Evolutionary conservation across 2,888 invertebrate genomes (phyloP), one percentile per base, ranked within the genome.

Genomic region (Alcis repandata): DNA sequence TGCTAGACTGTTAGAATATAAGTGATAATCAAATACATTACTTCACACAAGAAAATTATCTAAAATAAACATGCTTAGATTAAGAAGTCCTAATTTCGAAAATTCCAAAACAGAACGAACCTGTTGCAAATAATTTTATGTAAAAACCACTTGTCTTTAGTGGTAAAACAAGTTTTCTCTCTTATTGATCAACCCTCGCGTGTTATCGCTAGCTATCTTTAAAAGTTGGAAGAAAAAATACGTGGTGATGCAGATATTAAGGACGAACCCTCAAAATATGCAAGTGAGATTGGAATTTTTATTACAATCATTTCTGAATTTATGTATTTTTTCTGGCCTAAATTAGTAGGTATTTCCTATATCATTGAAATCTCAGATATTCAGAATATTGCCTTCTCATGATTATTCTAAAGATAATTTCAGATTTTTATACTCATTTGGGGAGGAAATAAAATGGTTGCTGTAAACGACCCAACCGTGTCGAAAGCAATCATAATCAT

Each of bases 151-250:
- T 22, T 49, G 33, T 33, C 41, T 53, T 49, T 40, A 40, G 51
- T 43, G 32, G 61, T 49, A 56, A 56, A 62, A 62, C 61, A 56
- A 49, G 62, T 62, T 62, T 57, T 27, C 32, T 48, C 27, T 62
- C 53, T 45, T 60, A 48, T 19, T 48, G 54, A 61, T 40, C 46
- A 46, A 60, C 61, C 61, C 48, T 61, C 46, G 46, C 43, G 38
- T 41, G 51, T 52, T 43, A 59, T 52, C 59, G 33, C 27, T 2
- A 40, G 20, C 38, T 13, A 53, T 53, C 20, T 40, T 38, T 56
- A 22, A 36, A 33, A 49, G n/a, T 32, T 38, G 41, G 11, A 64
- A 64, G 41, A 48, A 59, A n/a, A 19, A 48, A 48, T 32, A 48
- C 2, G 32, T 22, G 8, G 22, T 46, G 48, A 15, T 48, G 32